These are phyloP conservation scores for Diaprepes abbreviatus DNA, from an alignment of 2,888 invertebrate genomes.

Conservation along the genomic window DNA sequence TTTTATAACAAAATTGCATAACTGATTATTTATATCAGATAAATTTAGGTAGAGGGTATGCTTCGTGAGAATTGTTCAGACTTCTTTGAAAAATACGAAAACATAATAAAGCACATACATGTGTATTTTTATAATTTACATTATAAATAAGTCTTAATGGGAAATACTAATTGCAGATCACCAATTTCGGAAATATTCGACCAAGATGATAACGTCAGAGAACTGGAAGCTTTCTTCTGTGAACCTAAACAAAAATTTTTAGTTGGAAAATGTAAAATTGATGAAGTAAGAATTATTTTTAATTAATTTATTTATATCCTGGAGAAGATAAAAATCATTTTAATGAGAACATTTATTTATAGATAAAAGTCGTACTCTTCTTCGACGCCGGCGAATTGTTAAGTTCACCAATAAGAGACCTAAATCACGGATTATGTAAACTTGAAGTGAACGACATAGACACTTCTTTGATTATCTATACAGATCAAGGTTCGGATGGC, in stretches of 20 bases:
- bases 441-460: slow-evolving; percentile 78
- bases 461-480: slow-evolving; percentile 75
- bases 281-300: slow-evolving; percentile 67
- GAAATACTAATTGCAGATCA: slow-evolving; percentile 27
- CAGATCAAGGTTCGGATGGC: slow-evolving; percentile 78
- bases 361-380: slow-evolving; percentile 77
- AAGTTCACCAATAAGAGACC: slow-evolving; percentile 81
- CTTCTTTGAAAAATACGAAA: too few species aligned
- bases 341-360: neutral
- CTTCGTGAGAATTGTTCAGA: too few species aligned
- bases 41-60: too few species aligned
- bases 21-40: too few species aligned
- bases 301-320: neutral
- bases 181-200: slow-evolving; percentile 42
- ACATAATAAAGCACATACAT: too few species aligned
- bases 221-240: slow-evolving; percentile 81
- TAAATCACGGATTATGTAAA: slow-evolving; percentile 79
- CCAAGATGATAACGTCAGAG: slow-evolving; percentile 70
- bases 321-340: neutral
- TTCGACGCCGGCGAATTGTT: slow-evolving; percentile 82
- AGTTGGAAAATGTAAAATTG: slow-evolving; percentile 74
- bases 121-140: too few species aligned
- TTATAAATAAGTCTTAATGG: too few species aligned
- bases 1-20: too few species aligned
- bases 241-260: slow-evolving; percentile 76